phyloP scores from a whole-genome alignment of 2,113 vertebrate genomes.

The Plestiodon gilberti region DNA sequence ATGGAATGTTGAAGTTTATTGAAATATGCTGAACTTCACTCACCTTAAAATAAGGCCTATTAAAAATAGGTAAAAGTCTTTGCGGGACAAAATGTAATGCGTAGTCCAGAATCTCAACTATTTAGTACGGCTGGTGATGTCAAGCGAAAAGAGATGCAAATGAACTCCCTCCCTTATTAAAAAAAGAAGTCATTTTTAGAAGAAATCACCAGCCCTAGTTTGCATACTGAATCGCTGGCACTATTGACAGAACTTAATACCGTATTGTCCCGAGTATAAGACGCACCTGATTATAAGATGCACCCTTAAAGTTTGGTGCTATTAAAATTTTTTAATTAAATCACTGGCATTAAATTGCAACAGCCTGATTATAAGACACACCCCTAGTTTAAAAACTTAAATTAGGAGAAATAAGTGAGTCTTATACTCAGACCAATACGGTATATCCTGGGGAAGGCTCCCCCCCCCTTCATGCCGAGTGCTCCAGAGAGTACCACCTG shows the following conservation, averaged over 20 bases:
- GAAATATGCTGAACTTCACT: constrained; percentile 82
- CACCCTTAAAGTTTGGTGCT: too few relatives aligned
- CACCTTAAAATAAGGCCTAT: constrained; percentile 73
- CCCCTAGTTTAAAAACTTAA: too few relatives aligned
- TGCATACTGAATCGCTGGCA: constrained; percentile 76
- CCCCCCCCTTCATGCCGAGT: constrained; percentile 70
- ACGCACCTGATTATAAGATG: too few relatives aligned
- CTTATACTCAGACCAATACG: too few relatives aligned
- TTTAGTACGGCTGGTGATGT: constrained; percentile 62
- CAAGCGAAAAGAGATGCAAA: constrained; percentile 71
- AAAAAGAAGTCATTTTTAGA: constrained; percentile 43
- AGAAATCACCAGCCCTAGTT: constrained; percentile 13
- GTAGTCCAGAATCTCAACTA: constrained; percentile 65
- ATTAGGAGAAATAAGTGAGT: too few relatives aligned
- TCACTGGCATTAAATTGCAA: too few relatives aligned
- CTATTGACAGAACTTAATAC: constrained; percentile 75
- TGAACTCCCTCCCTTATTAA: constrained; percentile 38
- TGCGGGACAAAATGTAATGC: constrained; percentile 53
- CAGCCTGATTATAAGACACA: too few relatives aligned
- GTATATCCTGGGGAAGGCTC: constrained; percentile 73
- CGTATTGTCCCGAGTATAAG: too few relatives aligned
- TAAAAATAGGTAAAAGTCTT: constrained; percentile 55
- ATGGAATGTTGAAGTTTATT: constrained; percentile 79
- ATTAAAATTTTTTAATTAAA: too few relatives aligned
- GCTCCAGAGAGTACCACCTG: constrained; percentile 86